Base-by-base conservation (phyloP, 2,113 vertebrate species). In the Cyanocitta stelleri region DNA sequence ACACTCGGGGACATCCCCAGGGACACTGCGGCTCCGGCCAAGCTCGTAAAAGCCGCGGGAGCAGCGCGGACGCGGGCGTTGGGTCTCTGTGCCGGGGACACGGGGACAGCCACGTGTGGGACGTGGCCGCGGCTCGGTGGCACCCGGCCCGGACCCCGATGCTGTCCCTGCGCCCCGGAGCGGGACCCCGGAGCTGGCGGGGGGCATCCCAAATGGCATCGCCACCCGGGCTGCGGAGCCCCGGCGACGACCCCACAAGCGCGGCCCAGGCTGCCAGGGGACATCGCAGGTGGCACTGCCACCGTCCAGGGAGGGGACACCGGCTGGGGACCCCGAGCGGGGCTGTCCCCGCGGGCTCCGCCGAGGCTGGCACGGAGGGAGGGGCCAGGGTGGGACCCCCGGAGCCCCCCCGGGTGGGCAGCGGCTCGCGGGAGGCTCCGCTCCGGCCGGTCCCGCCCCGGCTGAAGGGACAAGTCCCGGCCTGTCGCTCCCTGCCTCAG, bases 401-500 rank as follows among this genome's bases (percentile, higher is more conserved):
- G 35, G 59, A 61, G 59, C 16, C 44, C 66, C 66, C 44, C 19
- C 26, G 39, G 61, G 19, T 22, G 62, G 37, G 26, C 26, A 20
- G 26, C 6, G 37, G 59, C 24, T 8, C 26, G 7, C 13, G 30
- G 62, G 62, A 23, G 62, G 54, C 69, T 80, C 75, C 3, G 43
- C 59, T 94, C 37, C 37, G 26, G 43, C 90, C 14, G 1, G 11
- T 76, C 39, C 94, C 41, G 11, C 35, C 68, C 48, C 18, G 13
- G 55, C 82, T 78, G 75, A 75, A 0, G 26, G 75, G 51, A 5
- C 94, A 23, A 41, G 85, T 82, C 76, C 19, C 80, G 68, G 49
- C 85, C 61, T 74, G 91, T 41, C 12, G 2, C 69, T 89, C 71
- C 91, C 27, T 91, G 91, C 91, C 94, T 95, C 94, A 82, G 94